Conservation (phyloP, 1,140 invertebrate genomes). For the Agrypnia vestita region DNA sequence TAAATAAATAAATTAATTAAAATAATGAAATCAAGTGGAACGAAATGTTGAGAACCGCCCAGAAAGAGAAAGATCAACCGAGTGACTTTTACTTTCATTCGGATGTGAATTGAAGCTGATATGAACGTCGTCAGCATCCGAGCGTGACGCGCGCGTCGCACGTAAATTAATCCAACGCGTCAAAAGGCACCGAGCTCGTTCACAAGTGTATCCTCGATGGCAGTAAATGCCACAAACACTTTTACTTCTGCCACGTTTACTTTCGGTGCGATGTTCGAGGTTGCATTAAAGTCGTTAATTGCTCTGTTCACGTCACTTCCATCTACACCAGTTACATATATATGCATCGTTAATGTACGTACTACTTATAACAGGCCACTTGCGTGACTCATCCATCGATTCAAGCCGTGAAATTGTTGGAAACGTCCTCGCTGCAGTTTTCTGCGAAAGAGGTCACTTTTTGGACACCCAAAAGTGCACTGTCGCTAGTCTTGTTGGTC, state of each 20-base stretch:
- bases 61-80: constrained; percentile 43
- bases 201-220: neutral
- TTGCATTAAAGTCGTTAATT: constrained; percentile 18
- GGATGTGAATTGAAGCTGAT: constrained; percentile 31
- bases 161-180: neutral
- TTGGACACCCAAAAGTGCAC: too few species aligned
- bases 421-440: too few species aligned
- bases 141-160: neutral
- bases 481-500: too few species aligned
- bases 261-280: neutral
- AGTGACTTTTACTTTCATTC: constrained; percentile 46
- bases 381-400: too few species aligned
- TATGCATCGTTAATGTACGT: neutral
- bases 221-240: too few species aligned
- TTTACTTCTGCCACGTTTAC: too few species aligned
- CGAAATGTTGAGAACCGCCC: constrained; percentile 28
- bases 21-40: neutral
- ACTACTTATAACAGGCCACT: too few species aligned
- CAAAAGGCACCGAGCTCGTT: neutral
- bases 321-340: neutral
- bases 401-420: too few species aligned
- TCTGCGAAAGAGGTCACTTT: too few species aligned
- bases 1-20: neutral
- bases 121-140: constrained; percentile 2
- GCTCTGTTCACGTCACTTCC: constrained; percentile 12